Conservation (phyloP, 2,113 vertebrate genomes). For the Apaloderma vittatum region DNA sequence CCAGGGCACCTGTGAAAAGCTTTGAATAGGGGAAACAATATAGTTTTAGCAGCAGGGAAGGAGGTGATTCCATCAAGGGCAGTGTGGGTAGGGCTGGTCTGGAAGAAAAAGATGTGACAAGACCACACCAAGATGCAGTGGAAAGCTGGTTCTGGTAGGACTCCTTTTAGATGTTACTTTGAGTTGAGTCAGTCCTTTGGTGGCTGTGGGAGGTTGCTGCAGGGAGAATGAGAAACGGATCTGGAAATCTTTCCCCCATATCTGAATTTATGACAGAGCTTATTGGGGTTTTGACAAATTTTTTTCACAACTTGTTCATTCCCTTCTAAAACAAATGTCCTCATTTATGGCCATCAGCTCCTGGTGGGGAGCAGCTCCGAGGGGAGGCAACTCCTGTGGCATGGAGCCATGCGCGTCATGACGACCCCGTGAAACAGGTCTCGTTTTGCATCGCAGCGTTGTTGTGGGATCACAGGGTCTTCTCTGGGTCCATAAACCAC, state of each 20-base stretch:
- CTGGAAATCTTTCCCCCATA: neutral
- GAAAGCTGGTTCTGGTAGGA: neutral
- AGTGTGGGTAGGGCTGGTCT: neutral
- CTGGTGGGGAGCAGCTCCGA: neutral
- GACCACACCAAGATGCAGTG: neutral
- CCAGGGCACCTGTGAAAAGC: neutral
- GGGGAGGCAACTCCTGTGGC: accelerated
- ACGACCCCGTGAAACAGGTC: neutral
- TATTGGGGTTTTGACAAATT: neutral
- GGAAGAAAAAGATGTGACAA: neutral
- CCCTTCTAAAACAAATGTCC: neutral
- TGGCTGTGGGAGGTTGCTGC: neutral
- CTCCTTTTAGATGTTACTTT: neutral
- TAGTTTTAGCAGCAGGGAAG: neutral
- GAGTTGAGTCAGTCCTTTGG: neutral
- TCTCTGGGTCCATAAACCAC: neutral
- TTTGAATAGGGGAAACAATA: neutral
- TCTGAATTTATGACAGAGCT: neutral
- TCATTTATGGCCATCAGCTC: neutral
- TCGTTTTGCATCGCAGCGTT: accelerated
- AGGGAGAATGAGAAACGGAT: neutral
- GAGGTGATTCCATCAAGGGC: neutral
- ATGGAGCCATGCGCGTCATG: too few relatives aligned
- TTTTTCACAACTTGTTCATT: neutral
- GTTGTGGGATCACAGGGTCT: neutral